phyloP scores from a whole-genome alignment of 2,797 vertebrate genomes.

The Catamblyrhynchus diadema region DNA sequence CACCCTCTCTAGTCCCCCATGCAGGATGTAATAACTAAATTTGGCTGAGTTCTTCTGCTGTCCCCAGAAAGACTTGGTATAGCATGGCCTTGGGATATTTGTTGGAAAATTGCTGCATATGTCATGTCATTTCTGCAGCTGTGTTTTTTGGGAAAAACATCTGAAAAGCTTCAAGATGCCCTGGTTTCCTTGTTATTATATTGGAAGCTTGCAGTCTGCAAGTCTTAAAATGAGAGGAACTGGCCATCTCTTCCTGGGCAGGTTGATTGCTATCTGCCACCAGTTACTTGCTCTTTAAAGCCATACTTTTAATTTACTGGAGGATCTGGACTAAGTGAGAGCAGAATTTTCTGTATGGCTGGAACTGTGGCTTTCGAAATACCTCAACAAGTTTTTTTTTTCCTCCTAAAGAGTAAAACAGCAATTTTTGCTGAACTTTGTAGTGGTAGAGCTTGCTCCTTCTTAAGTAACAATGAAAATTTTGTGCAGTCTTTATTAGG shows the following conservation, averaged over 20 bases:
- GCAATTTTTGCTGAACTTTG: neutral
- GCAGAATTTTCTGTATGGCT: neutral
- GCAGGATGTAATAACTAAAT: neutral
- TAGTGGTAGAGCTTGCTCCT: neutral
- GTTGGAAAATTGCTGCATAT: neutral
- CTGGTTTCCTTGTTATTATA: neutral
- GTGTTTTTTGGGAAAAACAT: neutral
- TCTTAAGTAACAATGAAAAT: neutral
- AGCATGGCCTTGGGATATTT: neutral
- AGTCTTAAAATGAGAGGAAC: neutral
- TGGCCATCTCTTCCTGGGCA: neutral
- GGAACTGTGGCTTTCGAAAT: neutral
- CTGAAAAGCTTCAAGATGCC: neutral
- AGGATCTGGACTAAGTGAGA: neutral
- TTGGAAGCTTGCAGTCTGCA: neutral
- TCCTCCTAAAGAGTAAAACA: neutral
- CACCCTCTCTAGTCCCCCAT: neutral
- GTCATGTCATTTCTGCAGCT: neutral
- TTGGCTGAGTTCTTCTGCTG: neutral
- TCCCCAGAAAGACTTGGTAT: neutral
- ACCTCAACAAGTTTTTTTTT: neutral
- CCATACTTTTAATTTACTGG: neutral
- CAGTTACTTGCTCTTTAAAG: neutral
- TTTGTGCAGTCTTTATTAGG: neutral
- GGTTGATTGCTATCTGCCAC: neutral